Conservation (phyloP, 2,113 vertebrate genomes). For the Mormyrus lacerda region DNA sequence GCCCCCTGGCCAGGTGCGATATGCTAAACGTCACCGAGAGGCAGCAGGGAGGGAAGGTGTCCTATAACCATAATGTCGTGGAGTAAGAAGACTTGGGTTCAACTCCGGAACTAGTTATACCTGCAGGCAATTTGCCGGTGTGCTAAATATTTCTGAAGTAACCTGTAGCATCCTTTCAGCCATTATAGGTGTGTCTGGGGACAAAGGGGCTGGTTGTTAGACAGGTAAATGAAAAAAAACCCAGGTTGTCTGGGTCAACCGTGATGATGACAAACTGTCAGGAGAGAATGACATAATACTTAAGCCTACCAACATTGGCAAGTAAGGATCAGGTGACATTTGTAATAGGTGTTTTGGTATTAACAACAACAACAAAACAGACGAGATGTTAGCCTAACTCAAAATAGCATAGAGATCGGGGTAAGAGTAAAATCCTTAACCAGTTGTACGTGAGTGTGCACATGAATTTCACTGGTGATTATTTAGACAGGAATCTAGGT, state of each 20-base stretch:
- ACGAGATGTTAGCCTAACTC: neutral
- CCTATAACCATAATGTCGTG: conserved; percentile 27
- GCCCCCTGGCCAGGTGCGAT: neutral
- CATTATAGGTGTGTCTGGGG: conserved; percentile 36
- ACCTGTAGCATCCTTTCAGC: conserved; percentile 44
- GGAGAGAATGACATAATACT: neutral
- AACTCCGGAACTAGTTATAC: conserved; percentile 29
- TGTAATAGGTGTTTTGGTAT: neutral
- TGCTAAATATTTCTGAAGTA: conserved; percentile 50
- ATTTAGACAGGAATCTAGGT: neutral
- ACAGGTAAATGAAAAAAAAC: conserved; percentile 1
- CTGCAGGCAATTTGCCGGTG: conserved; percentile 27
- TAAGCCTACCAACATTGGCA: neutral
- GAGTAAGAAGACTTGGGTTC: conserved; percentile 43
- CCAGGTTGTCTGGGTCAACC: conserved; percentile 16
- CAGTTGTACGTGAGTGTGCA: neutral
- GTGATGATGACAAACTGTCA: conserved; percentile 29
- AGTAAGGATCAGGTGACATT: neutral
- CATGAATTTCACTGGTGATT: neutral
- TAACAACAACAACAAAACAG: neutral
- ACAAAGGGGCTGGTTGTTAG: conserved; percentile 29
- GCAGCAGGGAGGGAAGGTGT: neutral
- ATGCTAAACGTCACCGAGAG: neutral
- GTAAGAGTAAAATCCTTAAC: neutral
- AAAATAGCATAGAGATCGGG: neutral